Conservation (phyloP, 2,797 vertebrate species). For the Salmo trutta region DNA sequence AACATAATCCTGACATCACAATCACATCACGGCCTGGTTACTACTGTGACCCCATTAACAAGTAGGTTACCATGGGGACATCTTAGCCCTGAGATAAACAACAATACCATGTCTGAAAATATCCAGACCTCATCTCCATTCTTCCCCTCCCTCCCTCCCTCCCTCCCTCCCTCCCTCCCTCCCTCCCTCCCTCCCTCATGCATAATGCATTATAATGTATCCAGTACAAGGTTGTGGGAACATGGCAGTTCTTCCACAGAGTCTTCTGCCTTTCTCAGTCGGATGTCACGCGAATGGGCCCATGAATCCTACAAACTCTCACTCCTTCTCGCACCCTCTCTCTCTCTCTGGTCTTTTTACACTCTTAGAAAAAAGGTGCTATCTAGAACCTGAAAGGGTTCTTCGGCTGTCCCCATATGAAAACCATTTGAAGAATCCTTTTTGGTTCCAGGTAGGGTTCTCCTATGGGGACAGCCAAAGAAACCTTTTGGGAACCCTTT, state of each 20-base stretch:
- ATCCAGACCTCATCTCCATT: conserved; percentile 14
- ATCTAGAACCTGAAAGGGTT: too few species aligned
- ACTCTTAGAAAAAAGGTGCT: too few species aligned
- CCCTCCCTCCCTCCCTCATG: background rate
- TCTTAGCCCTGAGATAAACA: conserved; percentile 43
- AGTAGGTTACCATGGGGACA: background rate
- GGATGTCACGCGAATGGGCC: background rate
- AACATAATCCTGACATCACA: conserved; percentile 65
- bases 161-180: background rate
- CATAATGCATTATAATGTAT: conserved; percentile 54
- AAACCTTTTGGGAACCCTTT: too few species aligned
- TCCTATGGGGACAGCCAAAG: too few species aligned
- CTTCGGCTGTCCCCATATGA: too few species aligned
- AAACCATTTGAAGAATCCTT: too few species aligned
- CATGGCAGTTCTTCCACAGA: conserved; percentile 19
- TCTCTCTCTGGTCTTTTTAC: background rate
- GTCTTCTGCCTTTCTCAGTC: conserved; percentile 1
- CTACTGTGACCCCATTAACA: conserved; percentile 57
- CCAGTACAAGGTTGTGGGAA: conserved; percentile 32
- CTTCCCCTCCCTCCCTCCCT: background rate
- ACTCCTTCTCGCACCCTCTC: conserved; percentile 44
- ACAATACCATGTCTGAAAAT: conserved; percentile 34
- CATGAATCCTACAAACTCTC: conserved; percentile 26
- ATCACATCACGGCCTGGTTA: conserved; percentile 43
- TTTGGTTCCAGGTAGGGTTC: too few species aligned